Conservation (phyloP, 2,113 vertebrate species). For the Arenaria interpres region DNA sequence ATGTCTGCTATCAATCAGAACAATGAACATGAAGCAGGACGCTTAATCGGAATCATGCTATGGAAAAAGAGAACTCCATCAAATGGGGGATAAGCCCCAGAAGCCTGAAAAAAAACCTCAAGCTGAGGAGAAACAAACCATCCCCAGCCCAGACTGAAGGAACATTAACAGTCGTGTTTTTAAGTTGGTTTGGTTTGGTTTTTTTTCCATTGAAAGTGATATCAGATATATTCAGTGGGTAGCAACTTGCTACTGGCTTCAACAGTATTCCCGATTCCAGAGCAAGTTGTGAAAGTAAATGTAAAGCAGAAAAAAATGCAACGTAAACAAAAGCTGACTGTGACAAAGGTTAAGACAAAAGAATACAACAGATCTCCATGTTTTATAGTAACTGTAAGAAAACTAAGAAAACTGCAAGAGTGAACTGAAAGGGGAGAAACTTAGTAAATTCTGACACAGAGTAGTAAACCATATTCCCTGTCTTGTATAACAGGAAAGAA, state of each 20-base stretch:
- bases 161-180: not conserved
- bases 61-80: not conserved
- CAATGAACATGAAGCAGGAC: not conserved
- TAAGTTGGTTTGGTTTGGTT: accelerated
- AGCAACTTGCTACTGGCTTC: not conserved
- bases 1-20: not conserved
- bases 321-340: not conserved
- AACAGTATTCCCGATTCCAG: not conserved
- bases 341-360: not conserved
- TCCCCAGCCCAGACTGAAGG: not conserved
- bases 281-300: not conserved
- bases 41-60: not conserved
- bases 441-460: not conserved
- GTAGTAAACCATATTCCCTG: not conserved
- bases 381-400: not conserved
- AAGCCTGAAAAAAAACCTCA: not conserved
- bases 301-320: not conserved
- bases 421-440: not conserved
- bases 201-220: not conserved
- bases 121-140: not conserved
- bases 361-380: not conserved
- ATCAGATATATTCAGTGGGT: not conserved
- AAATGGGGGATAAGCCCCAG: not conserved
- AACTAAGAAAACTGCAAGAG: not conserved
- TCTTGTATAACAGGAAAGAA: not conserved